A percentile compares a stretch with the other conserved stretches of the same genome.
Evolutionary conservation across 1,140 invertebrate genomes (phyloP).

Genomic region (Tetramorium alpestre): DNA sequence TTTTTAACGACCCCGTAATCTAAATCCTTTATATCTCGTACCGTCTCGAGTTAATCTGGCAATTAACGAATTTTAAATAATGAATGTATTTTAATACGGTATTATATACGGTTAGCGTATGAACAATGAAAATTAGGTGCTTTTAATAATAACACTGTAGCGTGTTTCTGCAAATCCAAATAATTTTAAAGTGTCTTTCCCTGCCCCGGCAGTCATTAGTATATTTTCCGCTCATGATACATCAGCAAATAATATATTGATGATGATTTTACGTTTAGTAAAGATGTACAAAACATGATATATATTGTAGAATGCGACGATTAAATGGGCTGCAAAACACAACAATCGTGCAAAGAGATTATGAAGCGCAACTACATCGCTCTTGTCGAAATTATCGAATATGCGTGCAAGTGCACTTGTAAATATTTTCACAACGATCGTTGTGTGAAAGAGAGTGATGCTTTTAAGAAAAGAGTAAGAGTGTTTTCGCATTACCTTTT

Average conservation of each 20-base stretch:
- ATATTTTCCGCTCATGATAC: not conserved
- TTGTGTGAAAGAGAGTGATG: not conserved
- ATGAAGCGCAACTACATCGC: conserved; percentile 3
- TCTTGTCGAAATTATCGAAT: conserved; percentile 23
- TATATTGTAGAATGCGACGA: not conserved
- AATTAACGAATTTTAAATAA: conserved; percentile 37
- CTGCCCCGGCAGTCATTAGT: not conserved
- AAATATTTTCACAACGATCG: conserved; percentile 18
- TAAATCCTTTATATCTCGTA: conserved; percentile 39
- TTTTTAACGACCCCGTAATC: conserved; percentile 12
- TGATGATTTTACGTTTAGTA: not conserved
- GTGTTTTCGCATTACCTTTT: conserved; percentile 23
- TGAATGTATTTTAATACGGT: not conserved
- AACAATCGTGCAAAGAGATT: conserved; percentile 30
- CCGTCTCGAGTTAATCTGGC: conserved; percentile 3
- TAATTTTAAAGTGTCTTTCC: not conserved
- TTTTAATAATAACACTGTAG: not conserved
- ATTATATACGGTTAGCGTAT: not conserved
- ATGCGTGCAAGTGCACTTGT: not conserved
- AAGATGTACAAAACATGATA: not conserved
- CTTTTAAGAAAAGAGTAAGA: conserved; percentile 8
- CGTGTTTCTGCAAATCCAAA: not conserved
- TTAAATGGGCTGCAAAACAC: conserved; percentile 19
- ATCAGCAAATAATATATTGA: conserved; percentile 35
- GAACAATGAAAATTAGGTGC: not conserved